Base-by-base conservation (phyloP, 1,140 invertebrate genomes). In the Sycophila sp. region DNA sequence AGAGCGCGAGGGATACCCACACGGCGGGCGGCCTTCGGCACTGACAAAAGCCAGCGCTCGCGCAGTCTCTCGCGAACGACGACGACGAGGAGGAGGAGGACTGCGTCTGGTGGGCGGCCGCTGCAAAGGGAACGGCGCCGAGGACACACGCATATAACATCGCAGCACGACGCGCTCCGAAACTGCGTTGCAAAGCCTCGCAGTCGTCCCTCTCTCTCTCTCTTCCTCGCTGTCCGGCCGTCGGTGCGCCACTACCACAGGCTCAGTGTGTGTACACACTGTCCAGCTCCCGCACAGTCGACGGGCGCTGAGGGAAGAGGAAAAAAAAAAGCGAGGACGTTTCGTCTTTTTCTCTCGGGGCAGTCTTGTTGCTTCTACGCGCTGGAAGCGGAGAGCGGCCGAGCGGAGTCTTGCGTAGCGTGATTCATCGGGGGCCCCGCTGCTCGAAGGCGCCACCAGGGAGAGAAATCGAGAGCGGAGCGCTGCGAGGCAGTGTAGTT, bases 1-100 rank as follows among this genome's bases (percentile, higher is more conserved):
- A n/a, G n/a, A n/a, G n/a, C n/a, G n/a, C n/a, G n/a, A n/a, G n/a
- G n/a, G n/a, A n/a, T n/a, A n/a, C n/a, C n/a, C n/a, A n/a, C n/a
- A n/a, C n/a, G n/a, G 40, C 40, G 49, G 49, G 49, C 63, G 63
- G 63, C 63, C 63, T 66, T 66, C 49, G 60, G 28, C n/a, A n/a
- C n/a, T 5, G 40, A 42, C 40, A 42, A 42, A 42, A 42, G 40
- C n/a, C 40, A 10, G 13, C 38, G 13, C 38, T n/a, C n/a, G n/a
- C n/a, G n/a, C n/a, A n/a, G n/a, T n/a, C n/a, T n/a, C n/a, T n/a
- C n/a, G n/a, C n/a, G n/a, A n/a, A n/a, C n/a, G n/a, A n/a, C n/a
- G n/a, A n/a, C n/a, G n/a, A n/a, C n/a, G n/a, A n/a, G n/a, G n/a
- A n/a, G n/a, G n/a, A n/a, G n/a, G n/a, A n/a, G n/a, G n/a, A n/a